Evolutionary conservation across 2,797 vertebrate species (phyloP), one percentile per base, ranked within the genome.

Genomic region (Pristis pectinata): DNA sequence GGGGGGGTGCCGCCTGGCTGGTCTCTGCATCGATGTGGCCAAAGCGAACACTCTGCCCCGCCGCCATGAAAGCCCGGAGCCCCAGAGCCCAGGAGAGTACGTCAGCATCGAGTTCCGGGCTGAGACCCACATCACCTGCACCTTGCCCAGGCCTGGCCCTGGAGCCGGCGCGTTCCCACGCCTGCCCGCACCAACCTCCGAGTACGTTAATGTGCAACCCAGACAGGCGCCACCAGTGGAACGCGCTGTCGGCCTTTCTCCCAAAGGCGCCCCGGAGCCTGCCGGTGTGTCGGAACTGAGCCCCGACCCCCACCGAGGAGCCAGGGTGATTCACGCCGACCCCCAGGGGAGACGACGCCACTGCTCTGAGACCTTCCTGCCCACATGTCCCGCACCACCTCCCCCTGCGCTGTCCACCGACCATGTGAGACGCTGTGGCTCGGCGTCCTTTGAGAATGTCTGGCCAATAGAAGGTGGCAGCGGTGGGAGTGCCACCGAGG

Each of bases 11-110:
- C 96, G 96, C 89, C 97, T 96, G 49, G 96, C 96, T 87, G 98
- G 97, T 94, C 95, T 98, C 11, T 6, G 10, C 37, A 8, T 67
- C 0, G 87, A 91, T 17, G 19, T 19, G n/a, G 61, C n/a, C n/a
- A 41, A 61, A 10, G 59, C 87, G 17, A 91, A 19, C 34, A 91
- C 87, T 37, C 59, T 91, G 59, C 87, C 87, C 0, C 87, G 87
- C 17, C 0, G n/a, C 53, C 97, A 97, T 67, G 97, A 98, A 93
- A 97, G 97, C 53, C 97, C 96, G 11, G 97, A 98, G 95, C 97
- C 98, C 8, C 98, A 97, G 95, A 98, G 97, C 95, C 97, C 97
- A 0, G 97, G 97, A 49, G 97, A 98, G 72, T 98, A 98, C 19
- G 97, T 98, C 95, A 97, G 97, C 96, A 98, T 98, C 72, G 96